Base-by-base conservation (phyloP, 2,888 invertebrate genomes). In the Amiota minor region DNA sequence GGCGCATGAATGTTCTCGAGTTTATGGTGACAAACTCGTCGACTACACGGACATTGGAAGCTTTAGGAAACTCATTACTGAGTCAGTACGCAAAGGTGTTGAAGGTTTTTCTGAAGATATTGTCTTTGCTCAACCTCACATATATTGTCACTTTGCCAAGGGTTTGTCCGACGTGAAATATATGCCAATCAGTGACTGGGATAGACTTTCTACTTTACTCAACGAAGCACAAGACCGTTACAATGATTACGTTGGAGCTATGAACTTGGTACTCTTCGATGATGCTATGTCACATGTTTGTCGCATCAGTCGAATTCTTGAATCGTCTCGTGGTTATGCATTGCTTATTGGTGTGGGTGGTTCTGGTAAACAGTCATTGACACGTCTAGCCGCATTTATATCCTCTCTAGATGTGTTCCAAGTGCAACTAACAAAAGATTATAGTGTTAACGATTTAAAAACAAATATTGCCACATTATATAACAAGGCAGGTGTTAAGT, bases 261-360 rank as follows among this genome's bases (percentile, higher is more conserved):
- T 98, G 96, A 97, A 97, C 90, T 91, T 98, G 74, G 98, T 98
- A 2, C 92, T 98, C 10, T 98, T 98, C 86, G 97, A 97, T 87
- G 98, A 98, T 88, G 98, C 98, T 14, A 97, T 98, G 95, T 93
- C 94, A 78, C 97, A 98, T 88, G 93, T 98, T 70, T 96, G 96
- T 90, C 93, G 95, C 79, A 98, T 98, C 75, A 98, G 96, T 89
- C 93, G 98, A 72, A 98, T 98, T 79, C 90, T 98, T 84, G 98
- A 98, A 89, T 93, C 95, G 1, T 97, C 98, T 0, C 92, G 97
- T 81, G 98, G 98, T 14, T 97, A 98, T 88, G 98, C 97, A 0
- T 90, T 98, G 45, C 90, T 98, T 16, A 95, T 98, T 23, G 98
- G 98, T 45, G 98, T 98, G 0, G 98, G 98, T 56, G 98, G 98